These are phyloP conservation scores for Bubo scandiacus DNA, from an alignment of 2,113 vertebrate genomes.

Conservation along the genomic window DNA sequence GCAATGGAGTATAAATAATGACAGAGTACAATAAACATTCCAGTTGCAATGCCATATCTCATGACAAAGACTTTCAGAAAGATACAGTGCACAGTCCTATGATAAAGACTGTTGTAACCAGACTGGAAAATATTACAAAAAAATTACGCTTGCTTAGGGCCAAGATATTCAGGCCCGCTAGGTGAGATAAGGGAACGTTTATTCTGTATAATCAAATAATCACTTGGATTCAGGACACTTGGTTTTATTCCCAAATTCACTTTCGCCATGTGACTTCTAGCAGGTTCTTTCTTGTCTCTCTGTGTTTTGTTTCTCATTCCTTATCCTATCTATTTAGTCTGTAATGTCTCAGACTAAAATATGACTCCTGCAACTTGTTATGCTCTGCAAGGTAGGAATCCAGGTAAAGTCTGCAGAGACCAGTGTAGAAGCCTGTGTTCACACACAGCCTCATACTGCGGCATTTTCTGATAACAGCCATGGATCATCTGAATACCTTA, in stretches of 20 bases:
- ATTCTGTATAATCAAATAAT: not conserved
- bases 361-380: not conserved
- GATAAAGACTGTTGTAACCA: not conserved
- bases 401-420: not conserved
- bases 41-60: not conserved
- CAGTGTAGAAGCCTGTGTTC: not conserved
- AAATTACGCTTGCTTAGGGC: not conserved
- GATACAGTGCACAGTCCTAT: fast-evolving
- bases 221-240: not conserved
- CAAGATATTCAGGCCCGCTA: not conserved
- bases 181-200: not conserved
- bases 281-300: not conserved
- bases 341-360: not conserved
- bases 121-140: not conserved
- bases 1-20: not conserved
- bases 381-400: not conserved
- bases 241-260: not conserved
- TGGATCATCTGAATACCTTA: not conserved
- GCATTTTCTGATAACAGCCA: not conserved
- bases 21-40: not conserved
- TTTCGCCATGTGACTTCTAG: not conserved
- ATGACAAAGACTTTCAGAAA: not conserved
- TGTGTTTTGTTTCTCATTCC: not conserved
- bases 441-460: not conserved
- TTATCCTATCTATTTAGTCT: not conserved